Base-by-base conservation (phyloP, 2,113 vertebrate species). In the Himantopus leucocephalus region DNA sequence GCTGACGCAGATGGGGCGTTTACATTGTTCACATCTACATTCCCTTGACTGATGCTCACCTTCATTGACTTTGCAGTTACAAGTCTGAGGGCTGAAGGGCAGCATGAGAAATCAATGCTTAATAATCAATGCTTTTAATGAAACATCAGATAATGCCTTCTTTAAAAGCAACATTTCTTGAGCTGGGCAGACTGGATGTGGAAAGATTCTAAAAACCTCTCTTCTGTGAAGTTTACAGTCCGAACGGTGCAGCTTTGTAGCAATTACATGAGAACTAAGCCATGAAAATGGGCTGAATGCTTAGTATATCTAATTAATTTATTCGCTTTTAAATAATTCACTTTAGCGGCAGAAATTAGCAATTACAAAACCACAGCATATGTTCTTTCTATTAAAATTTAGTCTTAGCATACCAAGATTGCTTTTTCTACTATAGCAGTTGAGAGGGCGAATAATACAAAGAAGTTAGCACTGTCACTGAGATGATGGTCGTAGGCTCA, bases 261-360 rank as follows among this genome's bases (percentile, higher is more conserved):
- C 59, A 88, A 88, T 85, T 92, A 76, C 1, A 4, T 66, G 71
- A 85, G 63, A 96, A 90, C 7, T 14, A 74, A 85, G 41, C 45
- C 55, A 83, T 55, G 71, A 85, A 96, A 92, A 74, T 68, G 12
- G 68, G 56, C 64, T 91, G 73, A 92, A 91, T 64, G 23, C 41
- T 92, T 68, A 81, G 60, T 81, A 39, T 77, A 72, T 7, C 60
- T 84, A 89, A 92, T 82, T 95, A 92, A 91, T 85, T 89, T 78
- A 87, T 95, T 96, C 5, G 35, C 34, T 95, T 81, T 64, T 18
- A 72, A 95, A 92, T 91, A 92, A 94, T 91, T 75, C 35, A 48
- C 53, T 88, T 85, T 58, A 79, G 59, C 3, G 0, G 50, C 23
- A 90, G 66, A 83, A 95, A 96, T 90, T 85, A 92, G 13, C 73